These are phyloP conservation scores for Eupristina koningsbergeri DNA, from an alignment of 1,140 invertebrate species.

Conservation along the genomic window DNA sequence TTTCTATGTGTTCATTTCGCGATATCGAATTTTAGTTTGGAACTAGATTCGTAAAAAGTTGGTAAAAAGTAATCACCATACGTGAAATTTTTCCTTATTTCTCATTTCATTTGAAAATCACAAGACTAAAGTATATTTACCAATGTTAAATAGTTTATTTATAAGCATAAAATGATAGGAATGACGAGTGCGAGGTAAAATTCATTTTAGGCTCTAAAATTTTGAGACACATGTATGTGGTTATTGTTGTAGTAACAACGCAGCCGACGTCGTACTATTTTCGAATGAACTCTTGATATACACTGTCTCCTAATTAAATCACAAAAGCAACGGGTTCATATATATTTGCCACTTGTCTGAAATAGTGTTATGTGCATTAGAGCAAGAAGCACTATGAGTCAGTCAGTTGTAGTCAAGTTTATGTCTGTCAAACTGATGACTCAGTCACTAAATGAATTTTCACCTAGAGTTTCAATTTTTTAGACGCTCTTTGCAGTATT, in stretches of 20 bases:
- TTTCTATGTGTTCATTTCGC: neutral
- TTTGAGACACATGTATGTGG: neutral
- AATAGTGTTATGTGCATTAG: constrained; percentile 25
- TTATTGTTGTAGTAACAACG: constrained; percentile 7
- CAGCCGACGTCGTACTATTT: constrained; percentile 38
- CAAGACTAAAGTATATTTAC: no score
- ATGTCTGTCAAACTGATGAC: neutral
- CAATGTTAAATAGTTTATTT: no score
- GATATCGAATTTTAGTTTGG: neutral
- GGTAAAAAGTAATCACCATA: no score
- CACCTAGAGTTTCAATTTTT: constrained; percentile 27
- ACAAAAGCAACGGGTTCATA: constrained; percentile 13
- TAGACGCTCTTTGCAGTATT: constrained; percentile 18
- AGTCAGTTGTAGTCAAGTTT: neutral
- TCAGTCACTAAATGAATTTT: constrained; percentile 20
- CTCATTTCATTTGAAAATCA: no score
- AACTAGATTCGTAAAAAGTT: no score
- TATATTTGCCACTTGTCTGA: constrained; percentile 29
- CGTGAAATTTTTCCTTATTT: no score
- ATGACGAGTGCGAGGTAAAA: neutral
- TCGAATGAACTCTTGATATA: constrained; percentile 26
- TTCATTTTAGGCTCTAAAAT: neutral
- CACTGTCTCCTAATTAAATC: constrained; percentile 27
- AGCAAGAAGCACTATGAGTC: constrained; percentile 14
- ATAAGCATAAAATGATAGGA: neutral